Base-by-base conservation (phyloP, 2,113 vertebrate species). In the Gavialis gangeticus region DNA sequence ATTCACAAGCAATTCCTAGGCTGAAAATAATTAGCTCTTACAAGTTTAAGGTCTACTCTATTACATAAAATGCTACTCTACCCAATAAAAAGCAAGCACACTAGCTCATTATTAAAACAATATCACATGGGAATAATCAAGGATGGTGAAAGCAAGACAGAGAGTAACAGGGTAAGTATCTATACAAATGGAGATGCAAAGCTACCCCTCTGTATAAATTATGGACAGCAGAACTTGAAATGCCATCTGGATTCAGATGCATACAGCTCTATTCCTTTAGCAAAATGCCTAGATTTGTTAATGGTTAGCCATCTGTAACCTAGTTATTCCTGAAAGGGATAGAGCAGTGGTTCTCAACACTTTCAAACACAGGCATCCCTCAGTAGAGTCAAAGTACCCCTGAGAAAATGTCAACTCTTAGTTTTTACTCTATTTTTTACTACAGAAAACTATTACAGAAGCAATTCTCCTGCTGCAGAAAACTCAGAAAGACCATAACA, bases 71-170 rank as follows among this genome's bases (percentile, higher is more conserved):
- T 4, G 89, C 4, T 7, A 16, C 15, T 4, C 4, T 77, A 34
- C n/a, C n/a, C 66, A 78, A 55, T 25, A 77, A 82, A 84, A 91
- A 92, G 58, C 62, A 19, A 77, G 75, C 77, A 13, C 9, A 76
- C 8, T 46, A 62, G 46, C 13, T 34, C 77, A 34, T 37, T 77
- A 84, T 63, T 83, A 67, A n/a, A 58, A 27, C 10, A 66, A 15
- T 21, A 73, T 58, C 27, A 82, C 13, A 55, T 13, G 0, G 0
- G 37, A 3, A 2, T 10, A 88, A 56, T 5, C 46, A 88, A 92
- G 56, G 24, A 87, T 6, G 5, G 3, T 25, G 18, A 57, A 30
- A 91, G 13, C 4, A 84, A 85, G 3, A 63, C 30, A 46, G 6
- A 87, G 19, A 69, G 25, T 22, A 22, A 19, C 46, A 75, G 37